A percentile compares a stretch with the other conserved stretches of the same genome.
phyloP scores from a whole-genome alignment of 2,797 vertebrate species.

The Helicolenus hilgendorfi region DNA sequence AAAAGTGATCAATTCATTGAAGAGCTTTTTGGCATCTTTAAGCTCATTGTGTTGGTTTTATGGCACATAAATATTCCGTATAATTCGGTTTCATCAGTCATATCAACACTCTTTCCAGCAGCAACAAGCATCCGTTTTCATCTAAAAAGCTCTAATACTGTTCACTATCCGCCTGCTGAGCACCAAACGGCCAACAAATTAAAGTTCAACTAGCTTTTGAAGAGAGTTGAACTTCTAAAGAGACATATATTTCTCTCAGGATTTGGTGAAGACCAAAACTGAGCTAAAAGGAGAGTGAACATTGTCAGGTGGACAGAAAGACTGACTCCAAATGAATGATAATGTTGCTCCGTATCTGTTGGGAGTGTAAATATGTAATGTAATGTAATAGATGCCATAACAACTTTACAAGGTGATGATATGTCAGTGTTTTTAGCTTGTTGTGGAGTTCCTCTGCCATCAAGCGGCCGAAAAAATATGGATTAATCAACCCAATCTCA shows the following conservation, averaged over 20 bases:
- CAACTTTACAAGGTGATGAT: background rate
- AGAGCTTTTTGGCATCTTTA: background rate
- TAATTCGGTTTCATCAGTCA: background rate
- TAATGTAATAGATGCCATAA: background rate
- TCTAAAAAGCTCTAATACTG: background rate
- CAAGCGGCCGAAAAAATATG: background rate
- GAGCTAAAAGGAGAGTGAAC: background rate
- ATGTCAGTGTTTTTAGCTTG: background rate
- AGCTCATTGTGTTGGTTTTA: background rate
- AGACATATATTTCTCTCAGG: background rate
- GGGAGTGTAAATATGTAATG: background rate
- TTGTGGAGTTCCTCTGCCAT: background rate
- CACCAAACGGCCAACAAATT: background rate
- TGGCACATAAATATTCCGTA: background rate
- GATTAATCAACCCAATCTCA: background rate
- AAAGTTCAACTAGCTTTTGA: background rate
- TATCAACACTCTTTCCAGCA: background rate
- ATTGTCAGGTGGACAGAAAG: too few species aligned
- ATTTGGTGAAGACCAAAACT: background rate
- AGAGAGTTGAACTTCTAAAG: background rate
- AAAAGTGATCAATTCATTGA: background rate
- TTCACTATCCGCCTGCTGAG: too few species aligned
- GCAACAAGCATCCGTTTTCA: background rate
- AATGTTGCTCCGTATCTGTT: background rate
- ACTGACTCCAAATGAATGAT: too few species aligned